A percentile compares a stretch with the other conserved stretches of the same genome.
These are phyloP conservation scores for Cisticola juncidis DNA, from an alignment of 2,113 vertebrate genomes.

Conservation along the genomic window DNA sequence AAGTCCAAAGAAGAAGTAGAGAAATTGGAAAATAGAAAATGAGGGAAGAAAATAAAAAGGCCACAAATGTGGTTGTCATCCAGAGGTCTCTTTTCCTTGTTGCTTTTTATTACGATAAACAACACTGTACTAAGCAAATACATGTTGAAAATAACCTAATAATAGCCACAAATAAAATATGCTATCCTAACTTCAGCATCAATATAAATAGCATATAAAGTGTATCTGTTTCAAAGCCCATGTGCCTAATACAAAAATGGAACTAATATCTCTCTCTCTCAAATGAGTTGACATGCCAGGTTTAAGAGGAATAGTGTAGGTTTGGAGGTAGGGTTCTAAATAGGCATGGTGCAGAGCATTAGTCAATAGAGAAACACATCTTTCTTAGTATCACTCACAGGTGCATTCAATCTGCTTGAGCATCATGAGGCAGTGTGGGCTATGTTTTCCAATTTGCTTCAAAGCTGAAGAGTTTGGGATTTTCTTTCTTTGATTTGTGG, in stretches of 20 bases:
- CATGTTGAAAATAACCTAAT: background rate
- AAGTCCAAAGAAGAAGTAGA: background rate
- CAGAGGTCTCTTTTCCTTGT: background rate
- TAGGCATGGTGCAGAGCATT: background rate
- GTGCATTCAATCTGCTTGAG: background rate
- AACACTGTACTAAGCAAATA: background rate
- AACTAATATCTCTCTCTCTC: background rate
- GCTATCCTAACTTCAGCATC: background rate
- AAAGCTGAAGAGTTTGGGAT: background rate
- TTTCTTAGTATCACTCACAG: background rate
- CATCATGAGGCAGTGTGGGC: background rate
- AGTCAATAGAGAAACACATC: background rate
- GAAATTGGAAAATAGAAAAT: background rate
- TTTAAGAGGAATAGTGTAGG: background rate
- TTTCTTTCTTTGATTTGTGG: background rate
- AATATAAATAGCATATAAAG: background rate
- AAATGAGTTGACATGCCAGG: background rate
- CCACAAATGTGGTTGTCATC: background rate
- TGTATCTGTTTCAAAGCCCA: background rate
- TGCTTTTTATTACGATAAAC: background rate
- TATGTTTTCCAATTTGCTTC: background rate
- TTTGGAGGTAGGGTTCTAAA: background rate
- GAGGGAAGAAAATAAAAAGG: background rate
- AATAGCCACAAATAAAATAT: background rate
- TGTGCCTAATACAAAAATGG: background rate